A percentile compares a stretch with the other conserved stretches of the same genome.
Evolutionary conservation across 2,797 vertebrate species (phyloP).

Genomic region (Liparis tanakae): DNA sequence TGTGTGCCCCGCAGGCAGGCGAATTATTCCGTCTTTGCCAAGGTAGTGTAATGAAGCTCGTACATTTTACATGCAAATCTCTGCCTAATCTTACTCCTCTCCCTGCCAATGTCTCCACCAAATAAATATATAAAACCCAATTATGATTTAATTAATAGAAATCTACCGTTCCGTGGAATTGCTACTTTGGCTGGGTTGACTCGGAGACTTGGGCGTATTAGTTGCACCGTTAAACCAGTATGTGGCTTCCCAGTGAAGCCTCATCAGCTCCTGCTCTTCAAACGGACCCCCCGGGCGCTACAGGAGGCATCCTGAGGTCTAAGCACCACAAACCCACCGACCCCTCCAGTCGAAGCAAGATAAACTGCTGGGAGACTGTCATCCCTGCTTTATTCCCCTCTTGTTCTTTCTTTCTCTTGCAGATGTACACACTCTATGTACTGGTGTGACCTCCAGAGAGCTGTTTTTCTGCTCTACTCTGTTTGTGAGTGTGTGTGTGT

Average conservation of each 20-base stretch:
- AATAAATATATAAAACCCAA: constrained; percentile 90
- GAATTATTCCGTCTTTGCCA: constrained; percentile 86
- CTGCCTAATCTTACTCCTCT: constrained; percentile 84
- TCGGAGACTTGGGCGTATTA: constrained; percentile 73
- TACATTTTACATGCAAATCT: constrained; percentile 88
- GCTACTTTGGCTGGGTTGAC: constrained; percentile 77
- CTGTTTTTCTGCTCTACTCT: constrained; percentile 55
- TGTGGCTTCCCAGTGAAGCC: constrained; percentile 70
- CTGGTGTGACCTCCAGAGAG: constrained; percentile 64
- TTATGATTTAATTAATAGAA: constrained; percentile 90
- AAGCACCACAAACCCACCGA: constrained; percentile 71
- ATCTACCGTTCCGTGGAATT: constrained; percentile 83
- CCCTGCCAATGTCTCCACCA: constrained; percentile 82
- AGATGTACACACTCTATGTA: constrained; percentile 55
- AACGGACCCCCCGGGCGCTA: constrained; percentile 74
- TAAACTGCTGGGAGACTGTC: constrained; percentile 62
- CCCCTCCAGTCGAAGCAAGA: constrained; percentile 66
- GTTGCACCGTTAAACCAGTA: constrained; percentile 77
- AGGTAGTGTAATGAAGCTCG: constrained; percentile 88
- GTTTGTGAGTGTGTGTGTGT: constrained; percentile 29
- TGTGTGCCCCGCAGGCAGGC: constrained; percentile 86
- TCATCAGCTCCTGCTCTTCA: constrained; percentile 78
- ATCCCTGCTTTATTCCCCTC: constrained; percentile 42
- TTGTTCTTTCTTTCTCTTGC: constrained; percentile 47
- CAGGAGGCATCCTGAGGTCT: constrained; percentile 76